These are phyloP conservation scores for Rutpela maculata DNA, from an alignment of 2,888 invertebrate genomes.

Conservation along the genomic window DNA sequence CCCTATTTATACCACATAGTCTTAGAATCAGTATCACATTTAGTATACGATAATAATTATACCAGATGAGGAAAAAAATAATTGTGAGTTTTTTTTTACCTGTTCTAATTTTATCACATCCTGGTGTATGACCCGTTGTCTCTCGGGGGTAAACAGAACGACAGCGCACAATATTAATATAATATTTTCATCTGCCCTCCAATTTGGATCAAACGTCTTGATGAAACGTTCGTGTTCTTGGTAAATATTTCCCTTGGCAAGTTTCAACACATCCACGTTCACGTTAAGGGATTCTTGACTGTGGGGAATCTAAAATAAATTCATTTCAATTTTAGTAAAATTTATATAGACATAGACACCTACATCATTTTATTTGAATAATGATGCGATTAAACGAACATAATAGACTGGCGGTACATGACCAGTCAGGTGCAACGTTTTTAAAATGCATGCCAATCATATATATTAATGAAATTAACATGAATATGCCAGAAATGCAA, in stretches of 20 bases:
- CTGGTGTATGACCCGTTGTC: conserved; percentile 86
- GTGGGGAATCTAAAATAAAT: conserved; percentile 81
- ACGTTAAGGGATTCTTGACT: conserved; percentile 86
- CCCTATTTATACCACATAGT: no score
- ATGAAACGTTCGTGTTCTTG: conserved; percentile 91
- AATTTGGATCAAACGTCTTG: conserved; percentile 88
- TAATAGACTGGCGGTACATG: no score
- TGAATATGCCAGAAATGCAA: no score
- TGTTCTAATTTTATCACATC: conserved; percentile 92
- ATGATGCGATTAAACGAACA: no score
- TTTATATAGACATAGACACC: no score
- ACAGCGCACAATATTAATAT: conserved; percentile 95
- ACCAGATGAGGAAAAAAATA: neutral
- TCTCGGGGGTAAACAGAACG: conserved; percentile 89
- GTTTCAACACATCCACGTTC: conserved; percentile 91
- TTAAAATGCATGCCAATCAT: no score
- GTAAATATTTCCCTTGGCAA: conserved; percentile 92
- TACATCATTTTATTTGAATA: no score
- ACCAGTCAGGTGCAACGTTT: no score
- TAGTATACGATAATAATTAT: no score
- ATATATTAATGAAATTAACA: no score
- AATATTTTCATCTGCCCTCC: conserved; percentile 91
- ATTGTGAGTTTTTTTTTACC: conserved; percentile 73
- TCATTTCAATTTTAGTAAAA: neutral
- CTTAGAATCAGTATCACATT: no score